Evolutionary conservation across 2,797 vertebrate genomes (phyloP).

Genomic region (Bufotes viridis): DNA sequence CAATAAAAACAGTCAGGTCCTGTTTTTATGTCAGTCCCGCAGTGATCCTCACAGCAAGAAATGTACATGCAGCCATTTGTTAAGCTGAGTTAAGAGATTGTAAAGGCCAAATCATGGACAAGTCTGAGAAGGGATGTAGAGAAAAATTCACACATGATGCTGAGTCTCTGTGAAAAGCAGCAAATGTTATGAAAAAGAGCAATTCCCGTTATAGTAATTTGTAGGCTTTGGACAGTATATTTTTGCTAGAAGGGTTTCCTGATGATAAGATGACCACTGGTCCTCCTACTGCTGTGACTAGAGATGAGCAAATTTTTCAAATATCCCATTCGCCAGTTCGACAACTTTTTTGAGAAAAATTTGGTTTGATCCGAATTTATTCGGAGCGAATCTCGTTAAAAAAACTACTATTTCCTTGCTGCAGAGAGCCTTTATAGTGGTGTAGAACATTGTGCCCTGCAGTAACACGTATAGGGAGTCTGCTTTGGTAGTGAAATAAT

Average conservation of each 20-base stretch:
- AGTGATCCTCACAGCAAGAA: not conserved
- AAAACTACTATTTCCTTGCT: too few relatives aligned
- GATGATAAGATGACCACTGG: too few relatives aligned
- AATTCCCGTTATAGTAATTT: not conserved
- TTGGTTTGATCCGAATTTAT: too few relatives aligned
- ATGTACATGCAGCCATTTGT: not conserved
- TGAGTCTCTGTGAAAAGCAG: not conserved
- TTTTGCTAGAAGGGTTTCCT: not conserved
- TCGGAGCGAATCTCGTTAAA: too few relatives aligned
- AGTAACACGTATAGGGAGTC: too few relatives aligned
- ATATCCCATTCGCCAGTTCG: too few relatives aligned
- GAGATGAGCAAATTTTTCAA: too few relatives aligned
- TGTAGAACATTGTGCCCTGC: too few relatives aligned
- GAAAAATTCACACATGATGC: not conserved
- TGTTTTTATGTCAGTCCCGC: not conserved
- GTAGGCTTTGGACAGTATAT: not conserved
- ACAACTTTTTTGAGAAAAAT: too few relatives aligned
- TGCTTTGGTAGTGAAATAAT: too few relatives aligned
- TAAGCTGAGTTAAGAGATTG: not conserved
- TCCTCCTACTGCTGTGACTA: too few relatives aligned
- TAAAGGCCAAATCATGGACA: not conserved
- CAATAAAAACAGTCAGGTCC: not conserved
- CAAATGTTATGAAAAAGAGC: not conserved
- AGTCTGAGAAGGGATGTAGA: not conserved
- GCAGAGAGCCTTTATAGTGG: too few relatives aligned